phyloP scores from a whole-genome alignment of 1,140 invertebrate genomes.

The Stegodyphus mimosarum region DNA sequence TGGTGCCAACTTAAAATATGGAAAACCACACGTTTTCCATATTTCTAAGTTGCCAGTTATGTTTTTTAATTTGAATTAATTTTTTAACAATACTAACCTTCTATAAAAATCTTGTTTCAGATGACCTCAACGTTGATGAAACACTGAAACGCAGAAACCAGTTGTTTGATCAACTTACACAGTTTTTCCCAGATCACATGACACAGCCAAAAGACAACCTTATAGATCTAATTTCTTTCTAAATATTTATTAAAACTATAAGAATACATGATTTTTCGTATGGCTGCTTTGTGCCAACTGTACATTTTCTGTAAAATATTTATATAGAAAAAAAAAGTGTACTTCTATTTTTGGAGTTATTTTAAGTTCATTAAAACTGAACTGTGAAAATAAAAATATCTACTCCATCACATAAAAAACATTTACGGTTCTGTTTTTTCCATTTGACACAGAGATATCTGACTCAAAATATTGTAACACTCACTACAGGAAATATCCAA shows the following conservation, averaged over 20 bases:
- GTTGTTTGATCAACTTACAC: constrained; percentile 76
- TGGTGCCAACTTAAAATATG: no score
- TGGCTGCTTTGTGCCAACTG: constrained; percentile 3
- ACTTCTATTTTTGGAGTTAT: background rate
- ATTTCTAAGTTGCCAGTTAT: no score
- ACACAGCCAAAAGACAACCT: constrained; percentile 78
- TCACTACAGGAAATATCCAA: no score
- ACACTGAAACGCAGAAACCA: constrained; percentile 70
- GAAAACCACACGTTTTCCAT: no score
- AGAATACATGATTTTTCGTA: background rate
- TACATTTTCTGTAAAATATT: constrained; percentile 42
- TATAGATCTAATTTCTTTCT: constrained; percentile 72
- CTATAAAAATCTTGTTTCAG: constrained; percentile 15
- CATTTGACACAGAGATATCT: no score
- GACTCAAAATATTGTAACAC: no score
- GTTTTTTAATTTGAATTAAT: no score
- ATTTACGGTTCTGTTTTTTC: no score
- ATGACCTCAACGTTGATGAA: constrained; percentile 62
- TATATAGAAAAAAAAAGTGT: background rate
- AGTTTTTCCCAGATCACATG: constrained; percentile 78
- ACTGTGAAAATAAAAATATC: background rate
- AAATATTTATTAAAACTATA: background rate
- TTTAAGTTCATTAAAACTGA: background rate
- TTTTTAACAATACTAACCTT: no score
- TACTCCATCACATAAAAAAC: no score